These are phyloP conservation scores for Cynodonichthys magdalenae DNA, from an alignment of 2,797 vertebrate genomes.

Conservation along the genomic window DNA sequence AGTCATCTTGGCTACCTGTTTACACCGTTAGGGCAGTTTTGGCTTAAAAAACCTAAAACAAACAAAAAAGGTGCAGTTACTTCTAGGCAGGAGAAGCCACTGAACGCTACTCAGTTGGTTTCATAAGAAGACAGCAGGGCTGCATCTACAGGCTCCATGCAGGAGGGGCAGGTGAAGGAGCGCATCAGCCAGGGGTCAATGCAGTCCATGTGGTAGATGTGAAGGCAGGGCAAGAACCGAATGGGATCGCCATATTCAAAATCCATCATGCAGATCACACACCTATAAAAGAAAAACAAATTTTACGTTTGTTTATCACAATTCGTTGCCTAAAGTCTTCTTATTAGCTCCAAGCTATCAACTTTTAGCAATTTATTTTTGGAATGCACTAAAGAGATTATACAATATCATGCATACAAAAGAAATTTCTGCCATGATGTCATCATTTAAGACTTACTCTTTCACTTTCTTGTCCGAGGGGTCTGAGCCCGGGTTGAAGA, in stretches of 20 bases:
- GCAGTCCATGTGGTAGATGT: slow-evolving; percentile 89
- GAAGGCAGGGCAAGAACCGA: slow-evolving; percentile 89
- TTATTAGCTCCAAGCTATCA: neutral
- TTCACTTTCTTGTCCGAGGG: slow-evolving; percentile 85
- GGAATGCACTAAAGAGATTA: neutral
- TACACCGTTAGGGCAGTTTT: slow-evolving; percentile 41
- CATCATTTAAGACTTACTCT: slow-evolving; percentile 79
- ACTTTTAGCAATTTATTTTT: neutral
- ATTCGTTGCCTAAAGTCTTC: no score
- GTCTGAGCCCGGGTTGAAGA: slow-evolving; percentile 81
- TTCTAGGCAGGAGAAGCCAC: slow-evolving; percentile 46
- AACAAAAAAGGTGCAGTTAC: slow-evolving; percentile 42
- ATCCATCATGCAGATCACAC: slow-evolving; percentile 92
- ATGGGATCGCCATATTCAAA: slow-evolving; percentile 86
- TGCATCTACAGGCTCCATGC: slow-evolving; percentile 90
- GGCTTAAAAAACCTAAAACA: slow-evolving; percentile 16
- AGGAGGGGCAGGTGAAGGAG: slow-evolving; percentile 90
- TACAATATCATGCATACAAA: neutral
- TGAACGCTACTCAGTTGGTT: slow-evolving; percentile 75
- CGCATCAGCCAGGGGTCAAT: slow-evolving; percentile 90
- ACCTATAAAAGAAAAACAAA: slow-evolving; percentile 67
- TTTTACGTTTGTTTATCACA: no score
- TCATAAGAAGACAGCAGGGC: slow-evolving; percentile 87
- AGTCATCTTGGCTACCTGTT: slow-evolving; percentile 32
- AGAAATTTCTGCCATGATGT: neutral